Conservation (phyloP, 2,888 invertebrate genomes). For the Tethea ocularis region DNA sequence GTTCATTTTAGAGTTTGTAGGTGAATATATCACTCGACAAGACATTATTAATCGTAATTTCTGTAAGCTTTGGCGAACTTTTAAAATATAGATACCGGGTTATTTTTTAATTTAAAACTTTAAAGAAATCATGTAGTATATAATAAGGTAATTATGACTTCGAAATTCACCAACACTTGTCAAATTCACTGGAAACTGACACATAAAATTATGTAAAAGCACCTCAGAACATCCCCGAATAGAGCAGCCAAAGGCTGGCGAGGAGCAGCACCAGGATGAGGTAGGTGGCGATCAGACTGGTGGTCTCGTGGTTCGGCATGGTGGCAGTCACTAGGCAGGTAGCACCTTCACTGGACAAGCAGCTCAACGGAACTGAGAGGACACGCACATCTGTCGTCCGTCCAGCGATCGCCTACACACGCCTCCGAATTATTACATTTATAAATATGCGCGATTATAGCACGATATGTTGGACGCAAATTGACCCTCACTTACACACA, state of each 20-base stretch:
- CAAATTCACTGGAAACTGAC: neutral
- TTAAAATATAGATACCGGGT: neutral
- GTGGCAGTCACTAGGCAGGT: slow-evolving; percentile 32
- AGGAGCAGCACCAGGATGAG: slow-evolving; percentile 87
- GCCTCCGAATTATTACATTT: slow-evolving; percentile 61
- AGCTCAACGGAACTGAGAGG: slow-evolving; percentile 65
- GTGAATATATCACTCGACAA: no score
- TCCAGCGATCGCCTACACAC: slow-evolving; percentile 54
- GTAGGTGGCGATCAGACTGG: slow-evolving; percentile 88
- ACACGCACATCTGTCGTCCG: slow-evolving; percentile 45
- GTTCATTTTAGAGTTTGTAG: neutral
- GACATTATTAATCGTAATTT: no score
- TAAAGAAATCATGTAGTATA: no score
- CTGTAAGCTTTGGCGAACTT: neutral
- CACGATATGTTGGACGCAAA: slow-evolving; percentile 46
- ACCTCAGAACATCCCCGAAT: slow-evolving; percentile 85
- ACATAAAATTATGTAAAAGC: slow-evolving; percentile 30
- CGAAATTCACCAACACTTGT: neutral
- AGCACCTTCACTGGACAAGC: slow-evolving; percentile 67
- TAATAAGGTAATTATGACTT: neutral
- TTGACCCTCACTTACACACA: slow-evolving; percentile 28
- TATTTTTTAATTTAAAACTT: neutral
- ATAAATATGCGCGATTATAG: slow-evolving; percentile 68
- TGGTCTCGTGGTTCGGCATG: slow-evolving; percentile 85
- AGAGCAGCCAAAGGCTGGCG: slow-evolving; percentile 87